Conservation (phyloP, 1,140 invertebrate genomes). For the Drosophila neocordata region DNA sequence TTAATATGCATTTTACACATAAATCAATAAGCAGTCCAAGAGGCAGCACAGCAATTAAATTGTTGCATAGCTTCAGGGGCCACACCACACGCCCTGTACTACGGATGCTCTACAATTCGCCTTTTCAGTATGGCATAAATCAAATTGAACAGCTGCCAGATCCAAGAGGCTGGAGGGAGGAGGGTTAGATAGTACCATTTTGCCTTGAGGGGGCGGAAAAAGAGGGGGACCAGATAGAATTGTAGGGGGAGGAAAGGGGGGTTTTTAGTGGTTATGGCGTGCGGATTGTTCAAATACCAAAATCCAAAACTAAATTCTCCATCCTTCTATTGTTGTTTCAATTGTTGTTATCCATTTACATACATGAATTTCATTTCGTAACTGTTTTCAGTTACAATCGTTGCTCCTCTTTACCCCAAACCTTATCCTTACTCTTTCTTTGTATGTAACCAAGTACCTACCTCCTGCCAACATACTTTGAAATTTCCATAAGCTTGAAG, state of each 20-base stretch:
- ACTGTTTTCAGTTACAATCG: conserved; percentile 1
- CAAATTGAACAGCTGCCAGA: conserved; percentile 65
- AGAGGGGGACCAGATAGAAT: too few relatives aligned
- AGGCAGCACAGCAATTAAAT: conserved; percentile 68
- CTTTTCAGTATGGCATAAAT: conserved; percentile 62
- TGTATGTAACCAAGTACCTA: too few relatives aligned
- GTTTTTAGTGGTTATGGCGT: background rate
- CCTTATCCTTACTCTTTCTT: too few relatives aligned
- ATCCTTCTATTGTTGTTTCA: background rate
- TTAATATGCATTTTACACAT: conserved; percentile 66
- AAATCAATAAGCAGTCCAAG: conserved; percentile 61
- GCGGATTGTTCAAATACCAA: conserved; percentile 15
- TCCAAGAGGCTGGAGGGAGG: background rate
- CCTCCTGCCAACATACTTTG: background rate
- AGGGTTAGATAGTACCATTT: background rate
- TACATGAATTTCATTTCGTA: conserved; percentile 10
- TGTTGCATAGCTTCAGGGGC: conserved; percentile 57
- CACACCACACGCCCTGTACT: conserved; percentile 7
- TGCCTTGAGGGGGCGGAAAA: background rate
- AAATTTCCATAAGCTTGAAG: conserved; percentile 14
- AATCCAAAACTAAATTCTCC: conserved; percentile 20
- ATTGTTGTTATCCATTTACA: conserved; percentile 7
- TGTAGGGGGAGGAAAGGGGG: background rate
- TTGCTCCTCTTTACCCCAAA: too few relatives aligned
- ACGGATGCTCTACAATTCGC: background rate